These are phyloP conservation scores for Hipposideros larvatus DNA, from an alignment of 2,797 vertebrate species.

Conservation along the genomic window DNA sequence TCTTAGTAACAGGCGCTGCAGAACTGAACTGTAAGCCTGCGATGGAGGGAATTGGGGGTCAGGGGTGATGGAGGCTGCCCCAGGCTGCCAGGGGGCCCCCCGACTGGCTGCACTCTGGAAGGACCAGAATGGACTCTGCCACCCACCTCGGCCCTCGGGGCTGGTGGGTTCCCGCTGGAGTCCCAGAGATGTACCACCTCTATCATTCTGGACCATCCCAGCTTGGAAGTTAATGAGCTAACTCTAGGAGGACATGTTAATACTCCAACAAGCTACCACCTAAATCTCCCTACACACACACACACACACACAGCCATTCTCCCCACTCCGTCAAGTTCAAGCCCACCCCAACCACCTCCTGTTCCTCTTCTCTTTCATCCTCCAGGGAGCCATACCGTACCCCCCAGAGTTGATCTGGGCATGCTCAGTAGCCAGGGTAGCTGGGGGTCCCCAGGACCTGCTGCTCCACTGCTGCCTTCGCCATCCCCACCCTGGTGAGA, in stretches of 20 bases:
- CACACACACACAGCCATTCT: background rate
- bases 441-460: background rate
- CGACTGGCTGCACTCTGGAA: fast-evolving
- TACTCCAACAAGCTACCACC: background rate
- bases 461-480: background rate
- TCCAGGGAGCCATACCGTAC: background rate
- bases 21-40: fast-evolving
- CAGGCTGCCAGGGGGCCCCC: fast-evolving
- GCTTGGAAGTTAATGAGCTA: background rate
- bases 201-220: background rate
- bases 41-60: background rate
- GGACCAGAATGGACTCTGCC: background rate
- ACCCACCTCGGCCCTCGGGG: background rate
- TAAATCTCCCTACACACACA: background rate
- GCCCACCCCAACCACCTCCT: background rate
- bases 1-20: background rate
- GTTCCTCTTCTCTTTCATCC: background rate
- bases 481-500: background rate
- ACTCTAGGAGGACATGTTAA: background rate
- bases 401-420: background rate
- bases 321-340: background rate
- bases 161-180: background rate
- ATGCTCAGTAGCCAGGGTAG: conserved; percentile 16
- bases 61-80: background rate
- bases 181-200: fast-evolving